Conservation (phyloP, 2,888 invertebrate species). For the Drosophila testacea region DNA sequence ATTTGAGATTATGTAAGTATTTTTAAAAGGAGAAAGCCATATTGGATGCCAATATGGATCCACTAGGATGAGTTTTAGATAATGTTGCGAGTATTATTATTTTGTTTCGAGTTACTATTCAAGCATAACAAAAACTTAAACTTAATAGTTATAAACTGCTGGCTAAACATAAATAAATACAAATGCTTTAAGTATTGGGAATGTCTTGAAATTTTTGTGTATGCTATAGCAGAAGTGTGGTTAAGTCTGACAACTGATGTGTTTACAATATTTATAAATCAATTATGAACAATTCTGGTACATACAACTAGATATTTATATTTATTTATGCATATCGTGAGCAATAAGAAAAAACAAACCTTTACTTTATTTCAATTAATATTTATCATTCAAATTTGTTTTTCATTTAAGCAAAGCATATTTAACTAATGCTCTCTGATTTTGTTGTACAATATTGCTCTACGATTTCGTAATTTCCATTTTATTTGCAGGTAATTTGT, state of each 20-base stretch:
- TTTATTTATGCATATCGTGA: slow-evolving; percentile 30
- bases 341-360: slow-evolving; percentile 28
- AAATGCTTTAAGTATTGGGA: slow-evolving; percentile 6
- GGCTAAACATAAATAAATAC: slow-evolving; percentile 4
- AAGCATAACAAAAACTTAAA: slow-evolving; percentile 30
- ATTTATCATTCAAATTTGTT: slow-evolving; percentile 51
- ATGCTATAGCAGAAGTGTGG: not conserved
- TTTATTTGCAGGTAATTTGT: slow-evolving; percentile 47
- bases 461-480: slow-evolving; percentile 31
- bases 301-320: slow-evolving; percentile 15
- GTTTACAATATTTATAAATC: slow-evolving; percentile 19
- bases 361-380: slow-evolving; percentile 13
- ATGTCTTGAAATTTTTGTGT: slow-evolving; percentile 2
- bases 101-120: slow-evolving; percentile 5
- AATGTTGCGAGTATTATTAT: slow-evolving; percentile 41
- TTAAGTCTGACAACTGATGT: slow-evolving; percentile 4
- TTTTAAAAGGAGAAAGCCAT: slow-evolving; percentile 28
- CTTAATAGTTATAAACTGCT: slow-evolving; percentile 1
- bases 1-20: slow-evolving; percentile 22
- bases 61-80: slow-evolving; percentile 28
- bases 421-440: slow-evolving; percentile 21
- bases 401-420: slow-evolving; percentile 56
- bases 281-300: slow-evolving; percentile 41
- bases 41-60: slow-evolving; percentile 62
- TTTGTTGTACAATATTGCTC: slow-evolving; percentile 31